A percentile compares a stretch with the other conserved stretches of the same genome.
These are phyloP conservation scores for Paedocypris micromegethes DNA, from an alignment of 2,797 vertebrate genomes.

Conservation along the genomic window DNA sequence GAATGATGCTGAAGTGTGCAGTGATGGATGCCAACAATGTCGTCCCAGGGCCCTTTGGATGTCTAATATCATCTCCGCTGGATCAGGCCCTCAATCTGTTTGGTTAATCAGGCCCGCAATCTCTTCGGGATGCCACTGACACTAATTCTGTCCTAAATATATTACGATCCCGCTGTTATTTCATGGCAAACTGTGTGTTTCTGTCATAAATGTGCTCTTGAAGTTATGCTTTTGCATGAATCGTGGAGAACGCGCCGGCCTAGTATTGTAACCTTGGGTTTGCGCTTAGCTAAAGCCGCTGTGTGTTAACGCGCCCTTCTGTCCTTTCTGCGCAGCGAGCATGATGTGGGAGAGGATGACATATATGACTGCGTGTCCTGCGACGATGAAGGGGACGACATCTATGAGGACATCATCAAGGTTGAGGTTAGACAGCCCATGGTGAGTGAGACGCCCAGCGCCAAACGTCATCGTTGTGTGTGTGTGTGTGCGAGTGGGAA, in stretches of 20 bases:
- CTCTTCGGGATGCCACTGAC: conserved; percentile 5
- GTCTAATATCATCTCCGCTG: neutral
- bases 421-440: conserved; percentile 98
- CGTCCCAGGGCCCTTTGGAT: neutral
- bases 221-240: neutral
- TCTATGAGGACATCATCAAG: conserved; percentile 99
- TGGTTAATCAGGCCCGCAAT: neutral
- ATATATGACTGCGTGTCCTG: conserved; percentile 97
- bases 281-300: conserved; percentile 1
- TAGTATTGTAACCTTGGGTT: neutral
- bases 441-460: conserved; percentile 68
- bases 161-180: neutral
- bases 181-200: neutral
- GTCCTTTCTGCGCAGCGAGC: conserved; percentile 72
- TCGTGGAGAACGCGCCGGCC: too few species aligned
- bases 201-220: neutral
- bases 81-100: neutral
- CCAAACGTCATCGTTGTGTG: conserved; percentile 10
- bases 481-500: conserved; percentile 7
- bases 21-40: conserved; percentile 19
- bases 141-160: neutral
- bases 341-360: conserved; percentile 92
- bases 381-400: conserved; percentile 92
- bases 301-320: neutral
- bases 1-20: conserved; percentile 12